Conservation (phyloP, 2,113 vertebrate species). For the Xiphophorus maculatus region DNA sequence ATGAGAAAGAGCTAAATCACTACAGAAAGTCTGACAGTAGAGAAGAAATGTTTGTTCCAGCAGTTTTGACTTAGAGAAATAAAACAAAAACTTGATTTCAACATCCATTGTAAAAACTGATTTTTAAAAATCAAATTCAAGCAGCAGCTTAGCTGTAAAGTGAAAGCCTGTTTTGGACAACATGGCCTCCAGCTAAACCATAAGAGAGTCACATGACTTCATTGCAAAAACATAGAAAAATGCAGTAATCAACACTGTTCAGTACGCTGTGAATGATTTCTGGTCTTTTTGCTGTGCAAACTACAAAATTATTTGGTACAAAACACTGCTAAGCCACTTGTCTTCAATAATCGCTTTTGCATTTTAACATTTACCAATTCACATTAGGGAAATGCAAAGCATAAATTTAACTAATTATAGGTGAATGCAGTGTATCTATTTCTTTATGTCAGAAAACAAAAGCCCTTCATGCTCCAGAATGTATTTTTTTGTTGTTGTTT, state of each 20-base stretch:
- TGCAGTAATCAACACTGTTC: not conserved
- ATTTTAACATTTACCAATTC: not conserved
- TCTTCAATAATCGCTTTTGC: not conserved
- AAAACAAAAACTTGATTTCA: constrained; percentile 2
- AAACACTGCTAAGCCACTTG: not conserved
- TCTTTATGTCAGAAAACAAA: not conserved
- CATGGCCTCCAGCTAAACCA: constrained; percentile 4
- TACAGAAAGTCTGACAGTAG: constrained; percentile 17
- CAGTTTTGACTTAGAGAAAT: not conserved
- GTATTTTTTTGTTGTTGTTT: not conserved
- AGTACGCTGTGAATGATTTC: too few relatives aligned
- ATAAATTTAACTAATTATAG: not conserved
- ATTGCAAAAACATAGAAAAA: constrained; percentile 15
- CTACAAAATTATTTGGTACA: not conserved
- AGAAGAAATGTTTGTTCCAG: constrained; percentile 45
- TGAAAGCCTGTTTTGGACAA: constrained; percentile 6
- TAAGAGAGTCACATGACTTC: constrained; percentile 7
- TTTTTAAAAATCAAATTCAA: constrained; percentile 6
- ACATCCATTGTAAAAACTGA: not conserved
- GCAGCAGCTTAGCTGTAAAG: too few relatives aligned
- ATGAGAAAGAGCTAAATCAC: constrained; percentile 61
- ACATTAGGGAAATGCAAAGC: not conserved
- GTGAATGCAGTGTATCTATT: not conserved
- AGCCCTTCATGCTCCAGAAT: not conserved
- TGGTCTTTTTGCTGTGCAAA: not conserved